A percentile compares a stretch with the other conserved stretches of the same genome.
Evolutionary conservation across 2,797 vertebrate species (phyloP).

Genomic region (Sitta carolinensis): DNA sequence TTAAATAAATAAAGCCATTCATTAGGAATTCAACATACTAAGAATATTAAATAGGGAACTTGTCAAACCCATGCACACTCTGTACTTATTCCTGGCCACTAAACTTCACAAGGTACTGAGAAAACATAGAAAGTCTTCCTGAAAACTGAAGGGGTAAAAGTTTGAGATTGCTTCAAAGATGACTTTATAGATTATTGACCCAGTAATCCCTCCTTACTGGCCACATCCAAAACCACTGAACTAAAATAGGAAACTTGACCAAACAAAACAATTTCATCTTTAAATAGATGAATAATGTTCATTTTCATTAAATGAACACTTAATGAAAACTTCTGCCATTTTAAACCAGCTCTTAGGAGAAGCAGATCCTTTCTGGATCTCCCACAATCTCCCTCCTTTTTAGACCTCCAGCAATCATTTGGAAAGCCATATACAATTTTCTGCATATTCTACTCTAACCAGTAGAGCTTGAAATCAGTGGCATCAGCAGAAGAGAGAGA

Average conservation of each 20-base stretch:
- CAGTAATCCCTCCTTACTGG: background rate
- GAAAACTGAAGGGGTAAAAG: background rate
- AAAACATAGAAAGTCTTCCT: background rate
- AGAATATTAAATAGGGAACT: background rate
- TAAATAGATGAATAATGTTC: background rate
- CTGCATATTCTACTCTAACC: background rate
- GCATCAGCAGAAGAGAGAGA: background rate
- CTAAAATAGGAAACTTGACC: background rate
- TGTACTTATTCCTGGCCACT: background rate
- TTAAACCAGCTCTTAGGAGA: background rate
- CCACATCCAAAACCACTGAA: background rate
- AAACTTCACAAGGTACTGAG: background rate
- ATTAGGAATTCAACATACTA: background rate
- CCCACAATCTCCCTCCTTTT: background rate
- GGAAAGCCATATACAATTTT: background rate
- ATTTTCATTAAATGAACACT: background rate
- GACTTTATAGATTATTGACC: background rate
- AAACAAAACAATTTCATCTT: rapidly evolving
- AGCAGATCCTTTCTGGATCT: background rate
- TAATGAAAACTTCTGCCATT: background rate
- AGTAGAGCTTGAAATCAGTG: background rate
- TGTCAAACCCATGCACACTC: background rate
- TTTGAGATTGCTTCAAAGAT: background rate
- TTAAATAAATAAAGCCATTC: background rate
- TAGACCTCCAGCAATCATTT: background rate